Percentiles rank a stretch among this genome's conserved stretches.
phyloP scores from a whole-genome alignment of 2,797 vertebrate genomes.

The Sebastes aleutianus region DNA sequence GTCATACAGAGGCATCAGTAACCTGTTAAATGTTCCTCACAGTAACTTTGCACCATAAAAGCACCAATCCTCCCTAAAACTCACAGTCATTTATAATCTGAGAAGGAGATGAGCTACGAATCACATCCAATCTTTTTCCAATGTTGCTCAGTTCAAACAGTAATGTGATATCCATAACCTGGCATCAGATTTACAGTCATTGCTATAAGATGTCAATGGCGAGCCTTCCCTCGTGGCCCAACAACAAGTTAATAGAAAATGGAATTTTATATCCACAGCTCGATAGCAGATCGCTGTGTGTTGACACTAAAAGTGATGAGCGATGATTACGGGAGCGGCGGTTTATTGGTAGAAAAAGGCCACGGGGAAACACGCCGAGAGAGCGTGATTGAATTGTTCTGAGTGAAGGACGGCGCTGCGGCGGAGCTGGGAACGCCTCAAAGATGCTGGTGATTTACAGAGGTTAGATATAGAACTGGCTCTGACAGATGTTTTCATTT shows the following conservation, averaged over 20 bases:
- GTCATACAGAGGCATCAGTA: not conserved
- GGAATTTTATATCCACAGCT: slow-evolving; percentile 46
- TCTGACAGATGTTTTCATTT: not conserved
- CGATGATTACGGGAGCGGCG: slow-evolving; percentile 29
- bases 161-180: slow-evolving; percentile 14
- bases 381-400: slow-evolving; percentile 29
- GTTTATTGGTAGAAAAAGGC: slow-evolving; percentile 39
- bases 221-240: slow-evolving; percentile 8
- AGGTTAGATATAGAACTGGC: not conserved
- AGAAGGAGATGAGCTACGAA: not conserved
- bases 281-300: slow-evolving; percentile 44
- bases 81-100: not conserved
- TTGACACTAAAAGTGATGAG: slow-evolving; percentile 57
- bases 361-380: slow-evolving; percentile 24
- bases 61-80: not conserved
- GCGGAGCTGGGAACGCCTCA: not conserved
- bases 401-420: not conserved
- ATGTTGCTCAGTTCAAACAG: slow-evolving; percentile 1
- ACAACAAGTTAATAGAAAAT: slow-evolving; percentile 44
- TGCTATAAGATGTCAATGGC: slow-evolving; percentile 26
- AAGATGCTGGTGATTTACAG: not conserved
- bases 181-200: slow-evolving; percentile 23
- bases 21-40: not conserved
- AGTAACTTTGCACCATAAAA: not conserved
- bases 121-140: slow-evolving; percentile 11